phyloP scores from a whole-genome alignment of 2,113 vertebrate genomes.

The Marmota flaviventris region DNA sequence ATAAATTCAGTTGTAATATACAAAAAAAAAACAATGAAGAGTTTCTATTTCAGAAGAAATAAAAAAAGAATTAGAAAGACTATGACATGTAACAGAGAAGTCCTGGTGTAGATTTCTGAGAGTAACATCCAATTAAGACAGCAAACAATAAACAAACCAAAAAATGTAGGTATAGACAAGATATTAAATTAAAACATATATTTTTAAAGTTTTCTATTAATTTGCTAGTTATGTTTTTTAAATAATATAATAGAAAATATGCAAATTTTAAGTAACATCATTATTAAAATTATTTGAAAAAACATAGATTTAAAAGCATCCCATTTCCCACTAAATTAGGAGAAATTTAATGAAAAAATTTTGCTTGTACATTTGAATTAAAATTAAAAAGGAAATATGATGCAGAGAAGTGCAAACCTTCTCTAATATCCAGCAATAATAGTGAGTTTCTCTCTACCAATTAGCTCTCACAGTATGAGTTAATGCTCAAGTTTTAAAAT shows the following conservation, averaged over 20 bases:
- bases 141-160: neutral
- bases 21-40: neutral
- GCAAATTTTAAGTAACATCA: neutral
- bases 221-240: neutral
- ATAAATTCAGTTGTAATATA: neutral
- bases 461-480: slow-evolving; percentile 14
- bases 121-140: neutral
- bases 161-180: neutral
- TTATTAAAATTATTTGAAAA: neutral
- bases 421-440: neutral
- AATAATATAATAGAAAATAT: neutral
- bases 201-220: neutral
- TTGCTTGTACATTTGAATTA: slow-evolving; percentile 11
- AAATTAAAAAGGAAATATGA: slow-evolving; percentile 44
- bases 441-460: neutral
- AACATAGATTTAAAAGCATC: neutral
- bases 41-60: neutral
- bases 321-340: neutral
- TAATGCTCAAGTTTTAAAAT: slow-evolving; percentile 53
- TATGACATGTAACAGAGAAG: neutral
- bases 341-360: neutral
- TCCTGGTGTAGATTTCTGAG: neutral
- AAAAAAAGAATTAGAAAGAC: neutral
- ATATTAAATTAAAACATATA: neutral
- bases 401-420: neutral